phyloP scores from a whole-genome alignment of 2,113 vertebrate species.

The Stercorarius parasiticus region DNA sequence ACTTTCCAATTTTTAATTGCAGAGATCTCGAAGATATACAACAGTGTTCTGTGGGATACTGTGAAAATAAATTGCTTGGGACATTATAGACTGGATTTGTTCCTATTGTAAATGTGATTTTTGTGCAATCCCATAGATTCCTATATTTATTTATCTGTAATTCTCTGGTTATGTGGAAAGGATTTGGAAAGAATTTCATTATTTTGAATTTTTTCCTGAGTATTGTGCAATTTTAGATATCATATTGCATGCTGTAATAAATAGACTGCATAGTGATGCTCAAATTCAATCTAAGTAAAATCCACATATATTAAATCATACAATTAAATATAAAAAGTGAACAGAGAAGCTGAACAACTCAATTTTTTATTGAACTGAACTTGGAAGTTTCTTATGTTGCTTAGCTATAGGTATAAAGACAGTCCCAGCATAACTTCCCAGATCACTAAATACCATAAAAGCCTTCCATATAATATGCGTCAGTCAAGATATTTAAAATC shows the following conservation, averaged over 20 bases:
- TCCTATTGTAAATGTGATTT: not conserved
- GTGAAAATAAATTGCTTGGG: not conserved
- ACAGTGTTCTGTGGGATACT: not conserved
- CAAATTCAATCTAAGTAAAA: not conserved
- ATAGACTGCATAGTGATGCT: not conserved
- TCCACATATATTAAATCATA: not conserved
- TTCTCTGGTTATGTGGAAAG: not conserved
- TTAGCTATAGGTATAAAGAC: not conserved
- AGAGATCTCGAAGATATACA: not conserved
- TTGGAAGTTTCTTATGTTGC: not conserved
- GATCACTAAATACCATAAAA: not conserved
- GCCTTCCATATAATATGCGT: not conserved
- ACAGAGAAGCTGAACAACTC: not conserved
- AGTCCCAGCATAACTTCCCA: not conserved
- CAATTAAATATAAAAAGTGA: not conserved
- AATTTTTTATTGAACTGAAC: not conserved
- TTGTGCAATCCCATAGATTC: not conserved
- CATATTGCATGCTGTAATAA: not conserved
- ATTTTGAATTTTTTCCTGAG: not conserved
- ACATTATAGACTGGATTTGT: not conserved
- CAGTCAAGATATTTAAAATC: not conserved
- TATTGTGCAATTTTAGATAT: not conserved
- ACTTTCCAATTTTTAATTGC: not conserved
- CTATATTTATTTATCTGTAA: not conserved
- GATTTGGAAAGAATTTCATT: not conserved